Evolutionary conservation across 2,113 vertebrate species (phyloP).

Genomic region (Lontra canadensis): DNA sequence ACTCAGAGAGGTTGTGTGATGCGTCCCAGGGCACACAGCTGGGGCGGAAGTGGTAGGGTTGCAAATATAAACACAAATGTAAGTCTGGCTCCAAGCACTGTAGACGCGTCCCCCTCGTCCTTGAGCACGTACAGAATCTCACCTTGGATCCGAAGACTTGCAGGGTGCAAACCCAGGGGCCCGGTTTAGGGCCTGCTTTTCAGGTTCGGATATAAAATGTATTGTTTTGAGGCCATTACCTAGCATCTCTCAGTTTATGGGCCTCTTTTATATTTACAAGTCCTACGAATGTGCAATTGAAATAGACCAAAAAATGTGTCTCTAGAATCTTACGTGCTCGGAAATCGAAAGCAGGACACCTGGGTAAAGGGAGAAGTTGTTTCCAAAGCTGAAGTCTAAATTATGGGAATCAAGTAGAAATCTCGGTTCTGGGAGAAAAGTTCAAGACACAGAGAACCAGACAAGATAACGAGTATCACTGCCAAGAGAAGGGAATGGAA

Average conservation of each 20-base stretch:
- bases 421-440: conserved; percentile 43
- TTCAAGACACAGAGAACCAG: conserved; percentile 39
- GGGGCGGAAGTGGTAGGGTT: not conserved
- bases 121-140: not conserved
- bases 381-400: conserved; percentile 59
- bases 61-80: not conserved
- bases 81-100: not conserved
- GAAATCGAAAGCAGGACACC: conserved; percentile 66
- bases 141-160: not conserved
- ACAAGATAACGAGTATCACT: not conserved
- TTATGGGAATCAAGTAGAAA: conserved; percentile 44
- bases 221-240: conserved; percentile 49
- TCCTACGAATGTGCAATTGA: conserved; percentile 53
- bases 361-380: not conserved
- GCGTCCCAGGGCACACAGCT: not conserved
- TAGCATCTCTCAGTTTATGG: conserved; percentile 37
- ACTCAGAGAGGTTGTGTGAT: not conserved
- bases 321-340: conserved; percentile 56
- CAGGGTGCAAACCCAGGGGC: not conserved
- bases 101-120: not conserved
- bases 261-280: conserved; percentile 70
- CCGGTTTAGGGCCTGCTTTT: not conserved
- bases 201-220: not conserved
- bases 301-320: conserved; percentile 66
- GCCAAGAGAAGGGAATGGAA: not conserved